These are phyloP conservation scores for Pachyseris speciosa DNA, from an alignment of 64 coral and sea anemone genomes.

Conservation along the genomic window DNA sequence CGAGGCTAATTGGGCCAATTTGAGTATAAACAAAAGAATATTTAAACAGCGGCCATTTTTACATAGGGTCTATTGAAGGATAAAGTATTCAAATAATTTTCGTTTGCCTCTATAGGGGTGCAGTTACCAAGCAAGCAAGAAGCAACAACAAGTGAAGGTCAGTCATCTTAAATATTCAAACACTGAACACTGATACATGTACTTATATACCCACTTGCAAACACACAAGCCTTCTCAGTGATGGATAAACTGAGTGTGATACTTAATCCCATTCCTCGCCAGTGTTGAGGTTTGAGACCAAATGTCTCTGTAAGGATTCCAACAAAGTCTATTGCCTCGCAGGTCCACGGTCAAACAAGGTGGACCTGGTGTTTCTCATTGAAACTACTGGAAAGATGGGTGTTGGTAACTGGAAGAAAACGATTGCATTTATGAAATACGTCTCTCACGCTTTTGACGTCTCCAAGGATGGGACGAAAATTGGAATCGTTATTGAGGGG, in stretches of 20 bases:
- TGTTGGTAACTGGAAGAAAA: constrained; percentile 41
- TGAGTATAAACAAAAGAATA: no score
- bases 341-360: constrained; percentile 70
- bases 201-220: no score
- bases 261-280: background rate
- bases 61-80: no score
- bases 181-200: no score
- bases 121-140: background rate
- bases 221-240: no score
- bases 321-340: constrained; percentile 54
- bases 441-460: constrained; percentile 42
- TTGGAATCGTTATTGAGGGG: constrained; percentile 55
- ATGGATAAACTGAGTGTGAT: no score
- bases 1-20: no score
- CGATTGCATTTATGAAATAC: constrained; percentile 46
- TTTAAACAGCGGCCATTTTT: no score
- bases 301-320: background rate
- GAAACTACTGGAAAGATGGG: constrained; percentile 61
- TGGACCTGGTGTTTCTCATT: constrained; percentile 63
- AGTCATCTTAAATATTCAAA: background rate
- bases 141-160: background rate
- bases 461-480: background rate
- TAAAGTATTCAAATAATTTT: no score
- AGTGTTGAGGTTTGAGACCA: background rate
- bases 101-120: background rate